A percentile compares a stretch with the other conserved stretches of the same genome.
Conservation (phyloP, 1,140 invertebrate genomes). For the Cydia strobilella region DNA sequence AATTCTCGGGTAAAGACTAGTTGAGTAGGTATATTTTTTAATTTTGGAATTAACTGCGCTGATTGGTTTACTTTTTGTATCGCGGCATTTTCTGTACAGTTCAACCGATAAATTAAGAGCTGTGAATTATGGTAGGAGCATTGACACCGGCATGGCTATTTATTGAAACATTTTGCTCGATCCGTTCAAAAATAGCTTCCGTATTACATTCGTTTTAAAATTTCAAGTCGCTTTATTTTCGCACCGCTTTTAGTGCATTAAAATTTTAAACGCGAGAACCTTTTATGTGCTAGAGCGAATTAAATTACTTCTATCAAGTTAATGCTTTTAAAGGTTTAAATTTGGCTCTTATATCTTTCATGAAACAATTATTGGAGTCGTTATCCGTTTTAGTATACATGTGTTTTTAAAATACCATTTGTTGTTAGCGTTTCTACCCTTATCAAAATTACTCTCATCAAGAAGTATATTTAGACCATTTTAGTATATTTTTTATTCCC, state of each 20-base stretch:
- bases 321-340: constrained; percentile 7
- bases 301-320: constrained; percentile 19
- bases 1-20: neutral
- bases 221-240: constrained; percentile 19
- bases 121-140: constrained; percentile 6
- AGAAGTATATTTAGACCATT: too few relatives aligned
- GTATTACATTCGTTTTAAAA: constrained; percentile 27
- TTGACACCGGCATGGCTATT: constrained; percentile 6
- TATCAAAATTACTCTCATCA: too few relatives aligned
- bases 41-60: neutral
- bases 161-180: constrained; percentile 27
- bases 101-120: constrained; percentile 10
- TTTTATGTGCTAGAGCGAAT: constrained; percentile 6
- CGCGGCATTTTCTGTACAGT: neutral
- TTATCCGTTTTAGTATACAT: neutral
- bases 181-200: constrained; percentile 12
- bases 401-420: too few relatives aligned
- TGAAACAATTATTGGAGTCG: neutral
- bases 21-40: neutral
- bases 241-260: constrained; percentile 24
- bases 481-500: too few relatives aligned
- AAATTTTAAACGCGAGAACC: constrained; percentile 21
- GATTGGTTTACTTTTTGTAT: neutral
- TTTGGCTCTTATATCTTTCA: neutral
- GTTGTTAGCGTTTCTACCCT: too few relatives aligned